Evolutionary conservation across 92 coral and sea anemone species (phyloP).

Genomic region (Porites evermanni): DNA sequence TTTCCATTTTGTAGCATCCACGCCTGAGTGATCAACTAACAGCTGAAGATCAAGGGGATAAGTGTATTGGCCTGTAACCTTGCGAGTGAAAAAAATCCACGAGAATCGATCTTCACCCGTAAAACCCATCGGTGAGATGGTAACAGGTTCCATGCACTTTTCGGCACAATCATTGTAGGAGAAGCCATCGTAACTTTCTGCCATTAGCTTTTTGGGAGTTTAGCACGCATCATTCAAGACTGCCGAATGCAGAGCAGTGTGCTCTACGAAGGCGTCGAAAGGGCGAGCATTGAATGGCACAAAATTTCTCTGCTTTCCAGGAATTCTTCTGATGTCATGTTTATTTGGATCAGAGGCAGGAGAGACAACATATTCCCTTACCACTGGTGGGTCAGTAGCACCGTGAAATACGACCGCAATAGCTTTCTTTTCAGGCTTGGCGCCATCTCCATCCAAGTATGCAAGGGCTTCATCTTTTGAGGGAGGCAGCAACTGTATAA

Average conservation of each 20-base stretch:
- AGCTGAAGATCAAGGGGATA: conserved; percentile 31
- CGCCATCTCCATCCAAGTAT: conserved; percentile 41
- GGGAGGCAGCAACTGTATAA: conserved; percentile 52
- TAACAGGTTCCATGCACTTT: conserved; percentile 39
- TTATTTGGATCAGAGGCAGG: conserved; percentile 52
- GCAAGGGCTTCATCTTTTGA: conserved; percentile 51
- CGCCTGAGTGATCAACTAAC: conserved; percentile 44
- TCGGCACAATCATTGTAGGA: conserved; percentile 13
- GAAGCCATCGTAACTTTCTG: conserved; percentile 72
- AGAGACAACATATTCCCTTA: conserved; percentile 64
- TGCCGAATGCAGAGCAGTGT: background rate
- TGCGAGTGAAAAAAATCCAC: conserved; percentile 28
- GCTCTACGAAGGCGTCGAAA: conserved; percentile 13
- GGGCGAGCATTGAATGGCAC: conserved; percentile 78
- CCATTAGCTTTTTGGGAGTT: conserved; percentile 49
- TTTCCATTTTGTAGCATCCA: conserved; percentile 50
- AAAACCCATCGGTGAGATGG: conserved; percentile 61
- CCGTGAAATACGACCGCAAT: conserved; percentile 67
- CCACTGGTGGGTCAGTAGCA: conserved; percentile 60
- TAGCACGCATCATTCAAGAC: conserved; percentile 2
- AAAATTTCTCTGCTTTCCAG: conserved; percentile 28
- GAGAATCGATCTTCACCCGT: conserved; percentile 42
- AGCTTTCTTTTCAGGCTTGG: conserved; percentile 59
- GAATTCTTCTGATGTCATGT: conserved; percentile 47
- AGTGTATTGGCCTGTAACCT: conserved; percentile 4